Conservation (phyloP, 2,113 vertebrate genomes). For the Mustelus asterias region DNA sequence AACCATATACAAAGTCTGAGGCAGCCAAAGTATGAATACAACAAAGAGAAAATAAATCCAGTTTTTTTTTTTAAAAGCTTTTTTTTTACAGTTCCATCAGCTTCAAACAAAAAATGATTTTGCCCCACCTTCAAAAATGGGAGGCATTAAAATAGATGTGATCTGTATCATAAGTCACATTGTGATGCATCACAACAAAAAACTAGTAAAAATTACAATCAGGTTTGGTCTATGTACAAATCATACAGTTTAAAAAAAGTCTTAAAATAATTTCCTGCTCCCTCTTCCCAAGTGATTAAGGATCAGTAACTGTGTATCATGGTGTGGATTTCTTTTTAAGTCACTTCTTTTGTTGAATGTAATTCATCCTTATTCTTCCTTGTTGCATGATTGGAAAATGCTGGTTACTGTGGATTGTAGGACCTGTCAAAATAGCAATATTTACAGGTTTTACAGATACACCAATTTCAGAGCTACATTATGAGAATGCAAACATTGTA, state of each 20-base stretch:
- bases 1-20: slow-evolving; percentile 79
- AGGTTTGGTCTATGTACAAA: slow-evolving; percentile 89
- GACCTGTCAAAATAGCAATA: slow-evolving; percentile 56
- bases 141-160: slow-evolving; percentile 98
- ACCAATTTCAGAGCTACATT: neutral
- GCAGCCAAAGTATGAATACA: slow-evolving; percentile 95
- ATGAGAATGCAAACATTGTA: slow-evolving; percentile 48
- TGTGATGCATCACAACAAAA: slow-evolving; percentile 79
- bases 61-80: slow-evolving; percentile 75
- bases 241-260: slow-evolving; percentile 89
- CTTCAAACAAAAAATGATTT: slow-evolving; percentile 89
- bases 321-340: slow-evolving; percentile 23
- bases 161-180: slow-evolving; percentile 91
- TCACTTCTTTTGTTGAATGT: slow-evolving; percentile 97
- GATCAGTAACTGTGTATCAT: neutral
- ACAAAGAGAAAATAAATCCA: slow-evolving; percentile 96
- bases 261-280: slow-evolving; percentile 59
- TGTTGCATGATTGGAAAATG: slow-evolving; percentile 83
- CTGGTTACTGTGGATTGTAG: slow-evolving; percentile 78
- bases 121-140: slow-evolving; percentile 88
- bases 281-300: neutral
- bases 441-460: neutral
- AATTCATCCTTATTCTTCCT: slow-evolving; percentile 79
- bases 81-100: slow-evolving; percentile 82
- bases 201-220: slow-evolving; percentile 60